These are phyloP conservation scores for Gibbula magus DNA, from an alignment of 2,888 invertebrate genomes.

Conservation along the genomic window DNA sequence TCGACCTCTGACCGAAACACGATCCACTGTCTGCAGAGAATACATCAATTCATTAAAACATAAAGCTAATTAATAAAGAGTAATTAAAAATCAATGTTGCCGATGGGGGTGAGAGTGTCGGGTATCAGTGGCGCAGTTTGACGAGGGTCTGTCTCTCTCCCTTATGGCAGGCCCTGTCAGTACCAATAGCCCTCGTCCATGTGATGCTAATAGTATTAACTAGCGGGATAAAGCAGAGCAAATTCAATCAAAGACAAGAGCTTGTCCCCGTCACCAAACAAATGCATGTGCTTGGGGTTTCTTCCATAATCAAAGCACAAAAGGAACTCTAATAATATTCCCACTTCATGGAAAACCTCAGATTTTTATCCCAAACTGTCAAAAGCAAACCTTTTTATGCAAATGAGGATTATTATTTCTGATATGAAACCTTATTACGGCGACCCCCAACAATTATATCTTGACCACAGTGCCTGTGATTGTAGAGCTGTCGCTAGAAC, in stretches of 20 bases:
- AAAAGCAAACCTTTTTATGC: conserved; percentile 22
- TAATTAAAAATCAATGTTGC: conserved; percentile 26
- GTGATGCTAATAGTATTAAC: conserved; percentile 18
- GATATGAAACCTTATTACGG: conserved; percentile 22
- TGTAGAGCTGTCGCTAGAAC: background rate
- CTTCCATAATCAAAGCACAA: conserved; percentile 4
- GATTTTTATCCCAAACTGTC: conserved; percentile 14
- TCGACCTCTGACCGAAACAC: conserved; percentile 17
- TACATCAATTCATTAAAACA: conserved; percentile 29
- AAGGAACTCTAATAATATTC: conserved; percentile 4
- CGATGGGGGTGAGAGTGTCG: background rate
- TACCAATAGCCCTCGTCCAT: conserved; percentile 10
- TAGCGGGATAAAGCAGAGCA: conserved; percentile 22
- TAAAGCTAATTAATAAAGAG: conserved; percentile 25
- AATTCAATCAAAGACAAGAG: conserved; percentile 24
- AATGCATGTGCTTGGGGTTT: conserved; percentile 16
- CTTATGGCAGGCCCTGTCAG: conserved; percentile 20
- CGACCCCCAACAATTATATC: background rate
- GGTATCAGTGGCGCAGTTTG: conserved; percentile 2
- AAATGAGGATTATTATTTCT: conserved; percentile 20
- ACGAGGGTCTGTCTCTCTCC: conserved; percentile 7
- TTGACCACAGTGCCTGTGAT: background rate
- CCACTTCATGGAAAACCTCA: conserved; percentile 1
- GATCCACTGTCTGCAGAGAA: conserved; percentile 13
- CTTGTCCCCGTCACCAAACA: conserved; percentile 9